Evolutionary conservation across 2,888 invertebrate genomes (phyloP), one percentile per base, ranked within the genome.

Genomic region (Stenodera caucasica): DNA sequence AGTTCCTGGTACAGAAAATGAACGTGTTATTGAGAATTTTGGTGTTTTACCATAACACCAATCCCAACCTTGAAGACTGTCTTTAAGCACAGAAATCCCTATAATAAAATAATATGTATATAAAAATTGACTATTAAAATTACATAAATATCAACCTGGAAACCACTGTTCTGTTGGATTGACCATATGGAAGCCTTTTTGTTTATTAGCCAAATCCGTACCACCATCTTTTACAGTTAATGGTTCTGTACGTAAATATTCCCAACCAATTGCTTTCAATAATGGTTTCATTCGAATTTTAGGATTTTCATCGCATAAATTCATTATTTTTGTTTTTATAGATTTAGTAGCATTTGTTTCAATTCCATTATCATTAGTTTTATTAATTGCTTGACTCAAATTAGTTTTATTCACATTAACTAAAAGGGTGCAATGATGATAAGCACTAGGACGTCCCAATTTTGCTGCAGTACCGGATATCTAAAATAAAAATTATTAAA

Each of bases 391-490:
- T 71, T 87, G 84, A 71, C 87, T 87, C 77, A 94, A 84, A 78
- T 88, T 85, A 67, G 85, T 80, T 81, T 92, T 91, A 78, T 95
- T 90, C 65, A 91, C 91, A 75, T 92, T 88, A 64, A 97, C 91
- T 78, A 98, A 84, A 68, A 99, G 85, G 3, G 98, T 98, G 81
- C 96, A 96, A 81, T 98, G 98, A 79, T 99, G 98, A 83, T 98
- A 99, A n/a, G 94, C 92, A 75, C 90, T 90, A 9, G 90, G 86
- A 67, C 89, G 86, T 61, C 94, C 94, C 60, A 98, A 83, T 82
- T 96, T 96, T 1, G 97, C 91, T 53, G 98, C 97, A 53, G 96
- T 96, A 70, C 97, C 98, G 72, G 98, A 98, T 71, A 98, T 86
- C 95, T 97, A 55, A 56, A 52, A 11, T 11, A 11, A 23, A 2